Conservation (phyloP, 2,888 invertebrate genomes). For the Cephus runcator region DNA sequence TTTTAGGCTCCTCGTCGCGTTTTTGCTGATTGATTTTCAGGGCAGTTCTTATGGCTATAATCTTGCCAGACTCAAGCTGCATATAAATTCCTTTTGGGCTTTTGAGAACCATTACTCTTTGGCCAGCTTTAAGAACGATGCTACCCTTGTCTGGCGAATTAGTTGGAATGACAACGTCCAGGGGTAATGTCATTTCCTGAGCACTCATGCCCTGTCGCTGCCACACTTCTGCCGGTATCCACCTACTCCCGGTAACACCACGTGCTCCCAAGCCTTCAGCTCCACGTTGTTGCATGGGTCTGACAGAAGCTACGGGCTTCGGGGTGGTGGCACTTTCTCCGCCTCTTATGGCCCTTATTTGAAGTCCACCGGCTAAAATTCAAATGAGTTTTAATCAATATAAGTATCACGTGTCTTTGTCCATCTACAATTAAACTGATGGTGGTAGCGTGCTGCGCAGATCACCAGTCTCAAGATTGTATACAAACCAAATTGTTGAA, state of each 20-base stretch:
- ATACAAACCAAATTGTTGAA: not conserved
- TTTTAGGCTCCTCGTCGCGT: constrained; percentile 65
- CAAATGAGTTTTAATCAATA: not conserved
- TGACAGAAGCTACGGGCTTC: constrained; percentile 76
- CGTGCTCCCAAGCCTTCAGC: constrained; percentile 66
- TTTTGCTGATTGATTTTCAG: constrained; percentile 74
- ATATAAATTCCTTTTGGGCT: constrained; percentile 97
- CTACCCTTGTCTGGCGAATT: constrained; percentile 90
- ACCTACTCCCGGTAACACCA: constrained; percentile 68
- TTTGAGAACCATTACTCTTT: constrained; percentile 93
- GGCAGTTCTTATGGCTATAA: constrained; percentile 89
- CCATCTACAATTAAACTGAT: not conserved
- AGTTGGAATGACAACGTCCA: constrained; percentile 93
- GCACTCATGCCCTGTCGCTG: constrained; percentile 94
- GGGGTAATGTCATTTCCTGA: constrained; percentile 92
- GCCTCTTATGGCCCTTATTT: constrained; percentile 72
- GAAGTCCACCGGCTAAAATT: constrained; percentile 57
- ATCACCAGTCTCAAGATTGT: not conserved
- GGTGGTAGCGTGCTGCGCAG: not conserved
- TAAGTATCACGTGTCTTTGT: not conserved
- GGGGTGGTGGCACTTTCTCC: constrained; percentile 72
- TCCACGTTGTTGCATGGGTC: constrained; percentile 80
- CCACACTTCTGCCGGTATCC: constrained; percentile 93
- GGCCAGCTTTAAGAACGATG: constrained; percentile 92
- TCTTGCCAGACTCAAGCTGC: constrained; percentile 93